Evolutionary conservation across 2,113 vertebrate genomes (phyloP), one percentile per base, ranked within the genome.

Genomic region (Xenopus laevis): DNA sequence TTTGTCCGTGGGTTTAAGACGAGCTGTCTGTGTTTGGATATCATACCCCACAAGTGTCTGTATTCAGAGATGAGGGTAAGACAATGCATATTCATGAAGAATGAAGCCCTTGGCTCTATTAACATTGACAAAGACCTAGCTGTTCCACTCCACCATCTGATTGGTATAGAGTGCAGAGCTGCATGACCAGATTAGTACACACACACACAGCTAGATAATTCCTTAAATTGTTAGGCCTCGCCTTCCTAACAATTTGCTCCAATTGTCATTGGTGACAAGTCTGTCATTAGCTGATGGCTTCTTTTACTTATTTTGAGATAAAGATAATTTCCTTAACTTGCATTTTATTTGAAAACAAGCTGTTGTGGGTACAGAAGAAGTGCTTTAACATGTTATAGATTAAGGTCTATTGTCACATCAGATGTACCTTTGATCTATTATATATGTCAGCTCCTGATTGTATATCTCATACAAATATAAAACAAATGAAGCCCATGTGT

Each of bases 351-450:
- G 86, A 85, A 85, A 82, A 86, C 83, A 87, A 88, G 87, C 85
- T 79, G 84, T 84, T 83, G 81, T 79, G 80, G 81, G 77, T 79
- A 81, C 84, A 91, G 85, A 89, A 88, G 90, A 90, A 92, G 85
- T 83, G 74, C 84, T 86, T 86, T 80, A 65, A 81, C 80, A 78
- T 82, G 89, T 87, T 85, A 86, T 84, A 82, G 89, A 87, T 89
- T 87, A 86, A 82, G 82, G 77, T 81, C 85, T 86, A 59, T 63
- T 89, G 88, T 86, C 88, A 91, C 89, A 90, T 92, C 89, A 92
- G 91, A 91, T 87, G 81, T 86, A 89, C 83, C 87, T 91, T 92
- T 92, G 88, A 91, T 92, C 85, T 91, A 87, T 87, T 90, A 91
- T 90, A 91, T 91, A 92, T 91, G 89, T 89, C 33, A 3, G 33